Conservation (phyloP, 2,888 invertebrate genomes). For the Thymelicus lineola region DNA sequence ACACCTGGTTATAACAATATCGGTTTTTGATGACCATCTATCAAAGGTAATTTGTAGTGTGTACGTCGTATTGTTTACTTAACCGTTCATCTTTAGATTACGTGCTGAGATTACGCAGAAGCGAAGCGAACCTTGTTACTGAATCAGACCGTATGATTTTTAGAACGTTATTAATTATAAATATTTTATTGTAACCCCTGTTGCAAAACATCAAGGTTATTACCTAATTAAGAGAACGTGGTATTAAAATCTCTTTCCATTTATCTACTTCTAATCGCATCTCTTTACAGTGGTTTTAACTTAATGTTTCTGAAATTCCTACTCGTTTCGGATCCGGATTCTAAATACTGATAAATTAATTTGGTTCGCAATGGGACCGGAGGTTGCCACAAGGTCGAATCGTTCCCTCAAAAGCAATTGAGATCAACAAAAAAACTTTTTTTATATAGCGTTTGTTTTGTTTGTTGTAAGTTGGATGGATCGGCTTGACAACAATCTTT, state of each 20-base stretch:
- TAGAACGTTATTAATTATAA: neutral
- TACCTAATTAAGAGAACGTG: slow-evolving; percentile 46
- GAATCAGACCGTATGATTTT: neutral
- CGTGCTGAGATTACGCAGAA: neutral
- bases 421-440: slow-evolving; percentile 58
- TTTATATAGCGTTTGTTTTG: slow-evolving; percentile 42
- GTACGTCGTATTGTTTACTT: slow-evolving; percentile 12
- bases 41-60: slow-evolving; percentile 24
- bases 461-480: no score
- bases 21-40: slow-evolving; percentile 16
- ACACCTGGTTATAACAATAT: slow-evolving; percentile 36
- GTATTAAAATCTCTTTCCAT: slow-evolving; percentile 55
- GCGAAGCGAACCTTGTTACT: neutral
- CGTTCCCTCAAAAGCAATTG: slow-evolving; percentile 52
- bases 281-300: slow-evolving; percentile 44
- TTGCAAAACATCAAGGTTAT: slow-evolving; percentile 36
- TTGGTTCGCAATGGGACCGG: slow-evolving; percentile 48
- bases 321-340: slow-evolving; percentile 58
- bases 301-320: slow-evolving; percentile 49
- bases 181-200: slow-evolving; percentile 8
- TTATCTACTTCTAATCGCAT: slow-evolving; percentile 47
- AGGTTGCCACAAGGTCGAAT: slow-evolving; percentile 59
- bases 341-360: slow-evolving; percentile 67
- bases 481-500: no score
- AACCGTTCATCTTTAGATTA: neutral